Conservation (phyloP, 2,888 invertebrate species). For the Ormyrus thymus region DNA sequence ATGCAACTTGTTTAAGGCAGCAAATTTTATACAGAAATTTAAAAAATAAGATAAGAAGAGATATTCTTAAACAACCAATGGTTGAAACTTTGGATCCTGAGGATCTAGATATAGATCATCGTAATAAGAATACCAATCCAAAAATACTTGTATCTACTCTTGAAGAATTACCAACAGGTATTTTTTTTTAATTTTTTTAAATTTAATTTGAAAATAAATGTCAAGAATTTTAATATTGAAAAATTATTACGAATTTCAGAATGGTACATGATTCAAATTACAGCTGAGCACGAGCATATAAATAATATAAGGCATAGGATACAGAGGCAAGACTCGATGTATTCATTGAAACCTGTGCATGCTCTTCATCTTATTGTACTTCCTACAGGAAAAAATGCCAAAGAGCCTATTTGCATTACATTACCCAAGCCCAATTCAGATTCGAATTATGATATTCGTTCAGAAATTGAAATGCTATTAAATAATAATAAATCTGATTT, state of each 20-base stretch:
- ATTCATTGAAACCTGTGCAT: constrained; percentile 61
- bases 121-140: constrained; percentile 48
- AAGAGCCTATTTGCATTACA: constrained; percentile 67
- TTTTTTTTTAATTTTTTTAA: constrained; percentile 2
- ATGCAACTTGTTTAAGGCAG: constrained; percentile 67
- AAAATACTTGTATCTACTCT: constrained; percentile 61
- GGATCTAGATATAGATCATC: constrained; percentile 50
- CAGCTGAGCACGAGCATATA: constrained; percentile 63
- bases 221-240: constrained; percentile 18
- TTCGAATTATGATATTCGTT: constrained; percentile 67
- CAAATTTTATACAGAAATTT: constrained; percentile 65
- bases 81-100: constrained; percentile 62
- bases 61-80: constrained; percentile 54
- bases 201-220: constrained; percentile 14
- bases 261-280: constrained; percentile 71
- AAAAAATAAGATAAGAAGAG: constrained; percentile 63
- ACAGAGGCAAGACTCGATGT: constrained; percentile 42
- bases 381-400: constrained; percentile 65
- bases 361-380: constrained; percentile 67
- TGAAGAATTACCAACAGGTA: constrained; percentile 67
- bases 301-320: constrained; percentile 47
- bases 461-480: constrained; percentile 66
- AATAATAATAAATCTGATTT: constrained; percentile 65
- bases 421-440: constrained; percentile 64
- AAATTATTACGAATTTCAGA: constrained; percentile 60